Percentiles rank a stretch among this genome's conserved stretches.
phyloP scores from a whole-genome alignment of 2,113 vertebrate genomes.

The Petrocephalus zakoni region DNA sequence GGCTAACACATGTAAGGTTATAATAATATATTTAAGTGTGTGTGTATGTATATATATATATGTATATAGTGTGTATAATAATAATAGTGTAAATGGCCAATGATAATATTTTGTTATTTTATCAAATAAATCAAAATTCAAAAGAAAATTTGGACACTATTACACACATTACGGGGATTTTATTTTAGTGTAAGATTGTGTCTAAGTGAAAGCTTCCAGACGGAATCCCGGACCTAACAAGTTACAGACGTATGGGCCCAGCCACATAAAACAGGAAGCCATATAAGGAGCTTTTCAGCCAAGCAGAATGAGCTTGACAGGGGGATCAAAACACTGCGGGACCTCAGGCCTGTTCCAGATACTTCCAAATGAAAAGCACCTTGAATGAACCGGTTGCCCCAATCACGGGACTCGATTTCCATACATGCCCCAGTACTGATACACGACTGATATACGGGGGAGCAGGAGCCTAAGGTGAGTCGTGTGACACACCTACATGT shows the following conservation, averaged over 20 bases:
- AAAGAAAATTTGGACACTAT: background rate
- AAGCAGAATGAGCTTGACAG: background rate
- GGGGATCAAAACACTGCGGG: background rate
- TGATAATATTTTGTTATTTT: background rate
- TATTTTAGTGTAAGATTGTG: background rate
- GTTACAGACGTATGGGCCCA: background rate
- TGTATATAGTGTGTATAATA: too few relatives aligned
- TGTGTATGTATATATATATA: too few relatives aligned
- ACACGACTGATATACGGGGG: background rate
- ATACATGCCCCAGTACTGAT: background rate
- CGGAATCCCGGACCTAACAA: background rate
- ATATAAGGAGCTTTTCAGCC: background rate
- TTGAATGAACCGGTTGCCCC: background rate
- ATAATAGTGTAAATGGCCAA: background rate
- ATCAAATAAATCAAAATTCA: background rate
- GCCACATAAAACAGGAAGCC: background rate
- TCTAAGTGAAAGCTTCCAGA: background rate
- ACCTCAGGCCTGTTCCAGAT: background rate
- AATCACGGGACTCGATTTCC: background rate
- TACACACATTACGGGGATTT: background rate
- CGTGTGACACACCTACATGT: background rate
- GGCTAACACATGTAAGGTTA: background rate
- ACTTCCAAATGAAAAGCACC: background rate
- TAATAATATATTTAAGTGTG: too few relatives aligned
- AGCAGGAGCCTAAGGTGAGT: background rate